Base-by-base conservation (phyloP, 2,888 invertebrate genomes). In the Caenorhabditis uteleia region DNA sequence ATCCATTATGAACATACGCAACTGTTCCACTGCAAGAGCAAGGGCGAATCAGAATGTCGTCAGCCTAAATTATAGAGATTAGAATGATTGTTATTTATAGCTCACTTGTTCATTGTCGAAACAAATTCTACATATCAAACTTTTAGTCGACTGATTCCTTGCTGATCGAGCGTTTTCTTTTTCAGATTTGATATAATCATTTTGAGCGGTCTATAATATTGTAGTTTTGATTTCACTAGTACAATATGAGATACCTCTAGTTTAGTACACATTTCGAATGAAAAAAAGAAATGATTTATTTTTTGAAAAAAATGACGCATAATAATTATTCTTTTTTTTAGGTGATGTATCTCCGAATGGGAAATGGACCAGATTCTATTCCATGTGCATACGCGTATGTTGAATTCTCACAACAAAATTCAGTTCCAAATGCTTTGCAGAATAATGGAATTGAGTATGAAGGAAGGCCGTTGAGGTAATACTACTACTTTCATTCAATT, bases 331-430 rank as follows among this genome's bases (percentile, higher is more conserved):
- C 6, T 33, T 29, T 48, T 27, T 68, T 78, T 18, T 56, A 98
- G 86, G 91, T 98, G 1, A 97, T 95, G 84, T 98, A 95, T 84
- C 87, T 93, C 51, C 88, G 97, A 25, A 90, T 93, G 85, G 93
- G 95, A 78, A 56, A 71, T 18, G 90, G 90, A n/a, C 88, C 91
- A 67, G 89, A 88, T 23, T 87, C 88, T 49, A 89, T 89, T 40
- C 82, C 83, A 2, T 82, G 84, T 20, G 77, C 83, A 14, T 92
- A 91, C 85, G 91, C 91, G 3, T 88, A 95, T 79, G 88, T 98
- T 56, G 98, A 98, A 85, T 92, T 95, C 85, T 89, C 91, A 3
- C 94, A 95, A 74, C 97, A 97, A 84, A 88, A 90, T 16, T 90
- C 90, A 75, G 89, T 98, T 18, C 87, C 93, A 8, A 89, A 90